Evolutionary conservation across 1,140 invertebrate species (phyloP).

Genomic region (Drosophila bocqueti): DNA sequence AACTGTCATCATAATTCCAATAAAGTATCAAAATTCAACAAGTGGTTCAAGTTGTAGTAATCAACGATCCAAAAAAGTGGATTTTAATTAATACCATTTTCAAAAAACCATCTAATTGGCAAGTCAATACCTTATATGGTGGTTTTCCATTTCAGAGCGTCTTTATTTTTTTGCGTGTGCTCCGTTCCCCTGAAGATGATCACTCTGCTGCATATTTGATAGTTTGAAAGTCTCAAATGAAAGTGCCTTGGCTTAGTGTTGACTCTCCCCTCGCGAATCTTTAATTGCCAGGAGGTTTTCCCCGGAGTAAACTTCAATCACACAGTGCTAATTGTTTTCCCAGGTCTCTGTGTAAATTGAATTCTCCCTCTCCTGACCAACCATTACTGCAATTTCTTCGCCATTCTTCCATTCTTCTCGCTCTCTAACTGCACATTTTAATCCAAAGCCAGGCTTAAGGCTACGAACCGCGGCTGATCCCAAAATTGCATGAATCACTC

Average conservation of each 20-base stretch:
- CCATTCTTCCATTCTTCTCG: slow-evolving; percentile 23
- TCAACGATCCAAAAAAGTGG: slow-evolving; percentile 1
- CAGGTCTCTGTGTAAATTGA: slow-evolving; percentile 26
- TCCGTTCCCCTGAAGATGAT: slow-evolving; percentile 18
- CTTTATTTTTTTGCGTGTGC: slow-evolving; percentile 18
- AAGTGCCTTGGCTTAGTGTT: slow-evolving; percentile 28
- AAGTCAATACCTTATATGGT: not conserved
- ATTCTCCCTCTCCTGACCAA: not conserved
- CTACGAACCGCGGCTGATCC: slow-evolving; percentile 19
- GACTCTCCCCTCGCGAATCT: not conserved
- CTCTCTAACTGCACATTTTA: slow-evolving; percentile 47
- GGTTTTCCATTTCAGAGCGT: not conserved
- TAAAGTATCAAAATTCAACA: not conserved
- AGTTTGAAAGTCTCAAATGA: slow-evolving; percentile 40
- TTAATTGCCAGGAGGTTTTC: slow-evolving; percentile 6
- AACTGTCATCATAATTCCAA: too few species aligned
- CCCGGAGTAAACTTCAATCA: slow-evolving; percentile 26
- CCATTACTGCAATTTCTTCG: slow-evolving; percentile 38
- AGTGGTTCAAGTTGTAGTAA: not conserved
- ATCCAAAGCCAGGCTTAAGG: slow-evolving; percentile 20
- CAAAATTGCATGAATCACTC: slow-evolving; percentile 53
- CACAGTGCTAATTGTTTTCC: slow-evolving; percentile 44
- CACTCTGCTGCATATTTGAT: slow-evolving; percentile 28
- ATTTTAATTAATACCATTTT: slow-evolving; percentile 19
- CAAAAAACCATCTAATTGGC: slow-evolving; percentile 7